phyloP scores from a whole-genome alignment of 2,113 vertebrate genomes.

The Antennarius striatus region DNA sequence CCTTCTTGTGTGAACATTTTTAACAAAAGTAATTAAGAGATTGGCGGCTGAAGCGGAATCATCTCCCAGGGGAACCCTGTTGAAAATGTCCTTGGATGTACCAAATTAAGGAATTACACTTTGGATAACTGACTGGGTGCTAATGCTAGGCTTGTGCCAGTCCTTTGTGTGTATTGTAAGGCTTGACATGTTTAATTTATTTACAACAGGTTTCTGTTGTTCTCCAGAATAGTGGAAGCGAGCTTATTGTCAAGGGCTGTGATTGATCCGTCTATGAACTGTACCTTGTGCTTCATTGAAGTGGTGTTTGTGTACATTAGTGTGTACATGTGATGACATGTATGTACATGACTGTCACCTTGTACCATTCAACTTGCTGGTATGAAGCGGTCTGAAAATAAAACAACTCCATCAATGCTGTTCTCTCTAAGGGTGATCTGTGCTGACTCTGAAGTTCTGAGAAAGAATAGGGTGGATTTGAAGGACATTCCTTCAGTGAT shows the following conservation, averaged over 20 bases:
- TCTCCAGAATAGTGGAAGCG: slow-evolving; percentile 10
- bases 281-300: slow-evolving; percentile 11
- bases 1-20: too few species aligned
- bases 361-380: slow-evolving; percentile 7
- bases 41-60: too few species aligned
- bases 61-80: too few species aligned
- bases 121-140: too few species aligned
- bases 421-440: slow-evolving; percentile 36
- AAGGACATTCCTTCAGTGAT: slow-evolving; percentile 53
- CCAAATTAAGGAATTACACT: slow-evolving; percentile 20
- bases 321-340: neutral
- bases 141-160: too few species aligned
- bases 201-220: slow-evolving; percentile 5
- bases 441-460: slow-evolving; percentile 61
- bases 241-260: slow-evolving; percentile 10
- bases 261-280: slow-evolving; percentile 31
- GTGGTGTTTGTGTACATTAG: slow-evolving; percentile 2
- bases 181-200: slow-evolving; percentile 36
- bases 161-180: neutral
- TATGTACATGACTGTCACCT: neutral
- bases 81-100: neutral
- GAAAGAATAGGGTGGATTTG: slow-evolving; percentile 45
- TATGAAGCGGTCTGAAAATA: slow-evolving; percentile 49
- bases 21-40: too few species aligned
- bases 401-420: slow-evolving; percentile 60